phyloP scores from a whole-genome alignment of 2,113 vertebrate species.

The Pachypanchax playfairii region DNA sequence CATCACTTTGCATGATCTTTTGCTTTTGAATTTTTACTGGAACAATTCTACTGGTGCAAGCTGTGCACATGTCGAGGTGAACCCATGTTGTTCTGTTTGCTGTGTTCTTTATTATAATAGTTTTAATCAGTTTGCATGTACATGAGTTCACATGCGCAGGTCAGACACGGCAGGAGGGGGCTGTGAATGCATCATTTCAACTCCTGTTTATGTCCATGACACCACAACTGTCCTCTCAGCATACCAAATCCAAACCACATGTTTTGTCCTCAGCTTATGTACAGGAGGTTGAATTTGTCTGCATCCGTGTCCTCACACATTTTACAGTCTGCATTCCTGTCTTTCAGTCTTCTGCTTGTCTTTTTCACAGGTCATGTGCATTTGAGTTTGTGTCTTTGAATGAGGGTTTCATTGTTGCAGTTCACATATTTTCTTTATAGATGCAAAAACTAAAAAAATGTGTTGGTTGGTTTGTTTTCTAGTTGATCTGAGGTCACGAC shows the following conservation, averaged over 20 bases:
- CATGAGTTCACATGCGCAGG: conserved; percentile 58
- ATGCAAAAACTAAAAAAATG: conserved; percentile 15
- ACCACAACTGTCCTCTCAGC: conserved; percentile 36
- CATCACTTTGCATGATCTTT: conserved; percentile 29
- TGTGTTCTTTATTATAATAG: conserved; percentile 42
- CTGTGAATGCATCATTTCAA: conserved; percentile 7
- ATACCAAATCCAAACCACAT: conserved; percentile 26
- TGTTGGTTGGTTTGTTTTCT: conserved; percentile 14
- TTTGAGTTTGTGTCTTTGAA: conserved; percentile 35
- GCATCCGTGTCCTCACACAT: conserved; percentile 60
- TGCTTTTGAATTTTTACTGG: conserved; percentile 24
- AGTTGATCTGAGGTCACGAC: conserved; percentile 51
- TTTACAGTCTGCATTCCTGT: conserved; percentile 60
- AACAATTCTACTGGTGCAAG: conserved; percentile 32
- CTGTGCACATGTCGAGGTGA: conserved; percentile 17
- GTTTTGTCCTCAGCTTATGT: conserved; percentile 67
- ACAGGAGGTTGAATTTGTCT: conserved; percentile 65
- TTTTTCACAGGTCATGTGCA: conserved; percentile 53
- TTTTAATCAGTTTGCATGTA: conserved; percentile 36
- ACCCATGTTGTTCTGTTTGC: conserved; percentile 15
- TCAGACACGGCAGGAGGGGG: conserved; percentile 21
- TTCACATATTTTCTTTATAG: conserved; percentile 23
- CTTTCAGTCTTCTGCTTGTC: conserved; percentile 46
- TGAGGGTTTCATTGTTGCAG: conserved; percentile 19
- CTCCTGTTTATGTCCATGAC: conserved; percentile 16